A percentile compares a stretch with the other conserved stretches of the same genome.
Evolutionary conservation across 1,140 invertebrate genomes (phyloP).

Genomic region (Drosophila varians): DNA sequence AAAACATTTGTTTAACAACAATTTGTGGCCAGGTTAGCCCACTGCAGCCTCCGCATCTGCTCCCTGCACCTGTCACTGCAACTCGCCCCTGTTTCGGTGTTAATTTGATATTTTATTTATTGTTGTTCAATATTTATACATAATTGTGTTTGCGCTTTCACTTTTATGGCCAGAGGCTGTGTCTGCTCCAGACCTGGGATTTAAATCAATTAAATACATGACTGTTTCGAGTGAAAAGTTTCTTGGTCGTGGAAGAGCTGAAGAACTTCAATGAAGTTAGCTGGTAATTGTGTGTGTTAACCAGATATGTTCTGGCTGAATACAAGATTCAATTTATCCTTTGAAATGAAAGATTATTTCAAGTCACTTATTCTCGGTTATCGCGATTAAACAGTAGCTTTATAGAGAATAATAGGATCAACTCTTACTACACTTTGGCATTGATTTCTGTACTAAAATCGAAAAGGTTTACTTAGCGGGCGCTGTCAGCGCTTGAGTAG

Average conservation of each 20-base stretch:
- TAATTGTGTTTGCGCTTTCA: constrained; percentile 69
- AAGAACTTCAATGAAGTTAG: constrained; percentile 21
- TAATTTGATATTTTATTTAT: constrained; percentile 83
- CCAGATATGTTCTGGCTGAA: background rate
- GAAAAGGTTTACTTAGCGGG: constrained; percentile 54
- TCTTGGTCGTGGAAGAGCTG: background rate
- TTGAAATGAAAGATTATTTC: background rate
- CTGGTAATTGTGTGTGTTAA: constrained; percentile 8
- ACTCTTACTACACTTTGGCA: constrained; percentile 28
- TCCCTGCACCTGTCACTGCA: constrained; percentile 22
- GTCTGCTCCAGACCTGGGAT: constrained; percentile 31
- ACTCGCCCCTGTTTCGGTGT: constrained; percentile 49
- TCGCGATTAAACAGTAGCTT: constrained; percentile 21
- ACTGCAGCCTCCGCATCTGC: constrained; percentile 5
- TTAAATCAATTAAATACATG: constrained; percentile 58
- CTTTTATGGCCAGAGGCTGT: constrained; percentile 35
- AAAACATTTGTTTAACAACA: constrained; percentile 64
- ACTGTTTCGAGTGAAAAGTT: constrained; percentile 11
- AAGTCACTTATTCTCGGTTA: constrained; percentile 32
- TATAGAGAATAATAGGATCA: constrained; percentile 23
- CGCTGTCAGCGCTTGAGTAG: constrained; percentile 67
- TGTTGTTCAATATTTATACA: constrained; percentile 75
- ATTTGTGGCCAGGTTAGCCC: constrained; percentile 55
- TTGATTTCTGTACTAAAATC: constrained; percentile 72
- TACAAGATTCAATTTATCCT: background rate